Conservation (phyloP, 2,797 vertebrate species). For the Streptopelia turtur region DNA sequence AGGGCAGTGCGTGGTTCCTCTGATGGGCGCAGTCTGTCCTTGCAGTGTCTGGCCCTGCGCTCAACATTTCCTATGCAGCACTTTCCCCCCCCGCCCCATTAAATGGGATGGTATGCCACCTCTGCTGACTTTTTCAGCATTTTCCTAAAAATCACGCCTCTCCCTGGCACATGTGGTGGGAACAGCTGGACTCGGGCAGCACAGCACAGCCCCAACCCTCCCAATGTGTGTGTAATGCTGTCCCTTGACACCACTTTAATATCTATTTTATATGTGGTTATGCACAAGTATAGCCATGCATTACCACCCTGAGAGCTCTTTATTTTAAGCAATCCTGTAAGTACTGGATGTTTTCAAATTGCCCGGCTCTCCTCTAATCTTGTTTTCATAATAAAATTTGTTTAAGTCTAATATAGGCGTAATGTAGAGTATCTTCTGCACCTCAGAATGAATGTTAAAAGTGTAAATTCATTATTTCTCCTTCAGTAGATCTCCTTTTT, state of each 20-base stretch:
- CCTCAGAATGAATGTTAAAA: conserved; percentile 65
- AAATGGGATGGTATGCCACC: background rate
- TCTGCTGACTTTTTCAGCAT: background rate
- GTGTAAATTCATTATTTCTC: conserved; percentile 74
- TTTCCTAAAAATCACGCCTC: fast-evolving
- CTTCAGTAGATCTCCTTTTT: conserved; percentile 67
- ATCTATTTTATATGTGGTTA: conserved; percentile 34
- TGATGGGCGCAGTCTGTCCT: fast-evolving
- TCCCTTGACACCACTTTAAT: background rate
- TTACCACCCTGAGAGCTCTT: conserved; percentile 39
- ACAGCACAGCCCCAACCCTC: background rate
- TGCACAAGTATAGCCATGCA: conserved; percentile 26
- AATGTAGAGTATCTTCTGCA: conserved; percentile 70
- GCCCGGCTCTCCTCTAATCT: conserved; percentile 67
- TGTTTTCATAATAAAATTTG: conserved; percentile 78
- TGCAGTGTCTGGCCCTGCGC: background rate
- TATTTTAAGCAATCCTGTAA: conserved; percentile 64
- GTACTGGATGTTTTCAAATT: conserved; percentile 69
- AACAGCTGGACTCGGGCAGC: too few relatives aligned
- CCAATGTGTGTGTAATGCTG: background rate
- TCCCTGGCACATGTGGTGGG: too few relatives aligned
- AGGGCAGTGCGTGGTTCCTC: background rate
- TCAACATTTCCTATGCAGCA: fast-evolving
- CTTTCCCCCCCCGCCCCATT: background rate
- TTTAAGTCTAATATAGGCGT: conserved; percentile 73